Conservation (phyloP, 2,888 invertebrate genomes). For the Meteorus cinctellus region DNA sequence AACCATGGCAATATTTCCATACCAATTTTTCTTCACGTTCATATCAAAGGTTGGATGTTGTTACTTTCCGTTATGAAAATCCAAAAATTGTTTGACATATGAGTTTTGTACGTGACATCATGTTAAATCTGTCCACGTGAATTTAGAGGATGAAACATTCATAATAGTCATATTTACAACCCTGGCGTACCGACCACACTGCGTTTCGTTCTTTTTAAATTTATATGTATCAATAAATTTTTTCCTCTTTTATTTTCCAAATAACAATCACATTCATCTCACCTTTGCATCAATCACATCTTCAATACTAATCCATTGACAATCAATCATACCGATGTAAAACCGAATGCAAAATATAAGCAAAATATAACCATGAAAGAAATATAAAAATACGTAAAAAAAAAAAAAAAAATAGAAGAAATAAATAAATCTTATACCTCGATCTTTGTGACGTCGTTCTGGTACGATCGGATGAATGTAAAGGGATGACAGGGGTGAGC, state of each 20-base stretch:
- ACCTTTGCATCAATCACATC: no score
- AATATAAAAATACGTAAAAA: background rate
- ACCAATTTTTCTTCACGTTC: background rate
- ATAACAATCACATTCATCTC: background rate
- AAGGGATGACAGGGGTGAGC: slow-evolving; percentile 64
- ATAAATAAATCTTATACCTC: slow-evolving; percentile 33
- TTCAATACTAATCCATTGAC: background rate
- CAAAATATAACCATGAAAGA: background rate
- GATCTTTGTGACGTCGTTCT: slow-evolving; percentile 34
- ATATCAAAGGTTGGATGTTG: slow-evolving; percentile 39
- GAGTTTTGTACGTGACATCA: slow-evolving; percentile 49
- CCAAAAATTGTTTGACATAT: slow-evolving; percentile 27
- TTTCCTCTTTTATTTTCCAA: background rate
- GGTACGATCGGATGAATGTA: slow-evolving; percentile 62
- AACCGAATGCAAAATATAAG: background rate
- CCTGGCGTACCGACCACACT: background rate
- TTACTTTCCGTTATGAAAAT: slow-evolving; percentile 32
- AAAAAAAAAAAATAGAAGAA: background rate
- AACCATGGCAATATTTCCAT: no score
- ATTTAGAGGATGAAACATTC: slow-evolving; percentile 31
- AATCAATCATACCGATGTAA: slow-evolving; percentile 12
- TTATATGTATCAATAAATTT: background rate
- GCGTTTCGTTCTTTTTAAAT: background rate
- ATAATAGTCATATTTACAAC: slow-evolving; percentile 4
- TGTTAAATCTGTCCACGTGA: slow-evolving; percentile 43